Conservation (phyloP, 2,888 invertebrate species). For the Noctua comes region DNA sequence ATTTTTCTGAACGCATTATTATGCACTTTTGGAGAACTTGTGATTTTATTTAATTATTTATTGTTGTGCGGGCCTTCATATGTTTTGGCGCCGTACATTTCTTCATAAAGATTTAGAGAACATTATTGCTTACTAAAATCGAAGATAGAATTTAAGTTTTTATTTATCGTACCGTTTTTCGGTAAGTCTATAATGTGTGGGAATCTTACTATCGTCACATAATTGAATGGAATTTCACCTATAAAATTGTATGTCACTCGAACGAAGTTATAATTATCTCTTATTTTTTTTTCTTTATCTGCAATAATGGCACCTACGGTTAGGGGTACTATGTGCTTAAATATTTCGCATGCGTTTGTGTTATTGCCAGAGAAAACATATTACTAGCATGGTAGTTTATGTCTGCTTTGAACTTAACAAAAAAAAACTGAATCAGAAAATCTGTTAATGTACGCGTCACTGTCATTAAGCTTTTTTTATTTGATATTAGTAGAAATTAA, state of each 20-base stretch:
- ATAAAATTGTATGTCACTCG: conserved; percentile 77
- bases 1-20: conserved; percentile 44
- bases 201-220: conserved; percentile 63
- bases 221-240: conserved; percentile 78
- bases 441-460: conserved; percentile 1
- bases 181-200: conserved; percentile 46
- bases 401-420: conserved; percentile 10
- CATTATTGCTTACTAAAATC: conserved; percentile 45
- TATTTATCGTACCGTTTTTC: conserved; percentile 39
- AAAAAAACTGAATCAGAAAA: neutral
- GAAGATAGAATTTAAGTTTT: conserved; percentile 35
- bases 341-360: conserved; percentile 42
- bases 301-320: conserved; percentile 48
- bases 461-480: conserved; percentile 10
- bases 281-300: conserved; percentile 23
- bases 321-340: conserved; percentile 45
- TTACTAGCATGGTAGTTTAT: conserved; percentile 10
- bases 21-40: conserved; percentile 51
- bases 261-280: conserved; percentile 31
- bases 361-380: conserved; percentile 44
- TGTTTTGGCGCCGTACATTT: conserved; percentile 82
- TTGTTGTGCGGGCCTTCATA: conserved; percentile 83
- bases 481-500: conserved; percentile 12
- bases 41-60: conserved; percentile 59
- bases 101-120: conserved; percentile 38